Percentiles rank a stretch among this genome's conserved stretches.
Evolutionary conservation across 2,797 vertebrate species (phyloP).

Genomic region (Sebastes oblongus): DNA sequence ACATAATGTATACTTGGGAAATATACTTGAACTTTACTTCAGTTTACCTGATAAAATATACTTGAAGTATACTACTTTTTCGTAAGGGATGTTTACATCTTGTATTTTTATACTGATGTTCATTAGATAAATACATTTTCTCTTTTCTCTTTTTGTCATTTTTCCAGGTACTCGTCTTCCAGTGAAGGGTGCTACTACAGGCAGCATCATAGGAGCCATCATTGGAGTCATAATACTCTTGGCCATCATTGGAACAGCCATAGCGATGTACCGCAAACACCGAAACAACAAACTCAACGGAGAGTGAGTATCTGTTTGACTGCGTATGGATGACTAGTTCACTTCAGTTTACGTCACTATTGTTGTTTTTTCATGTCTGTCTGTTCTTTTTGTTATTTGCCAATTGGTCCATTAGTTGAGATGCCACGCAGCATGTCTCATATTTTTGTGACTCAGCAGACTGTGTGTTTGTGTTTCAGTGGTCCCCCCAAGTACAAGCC

Average conservation of each 20-base stretch:
- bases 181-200: constrained; percentile 62
- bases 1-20: too few species aligned
- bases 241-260: constrained; percentile 73
- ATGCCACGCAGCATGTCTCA: not conserved
- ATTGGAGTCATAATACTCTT: constrained; percentile 77
- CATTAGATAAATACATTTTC: too few species aligned
- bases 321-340: not conserved
- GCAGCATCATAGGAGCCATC: constrained; percentile 78
- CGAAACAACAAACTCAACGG: constrained; percentile 35
- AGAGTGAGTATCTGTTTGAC: constrained; percentile 75
- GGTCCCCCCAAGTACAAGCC: constrained; percentile 83
- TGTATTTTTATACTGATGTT: too few species aligned
- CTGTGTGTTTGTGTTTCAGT: constrained; percentile 62
- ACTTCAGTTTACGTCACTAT: constrained; percentile 2
- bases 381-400: not conserved
- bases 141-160: not conserved
- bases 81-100: too few species aligned
- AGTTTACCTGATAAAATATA: too few species aligned
- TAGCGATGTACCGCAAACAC: constrained; percentile 73
- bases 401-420: constrained; percentile 11
- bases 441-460: constrained; percentile 12
- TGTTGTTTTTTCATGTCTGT: not conserved
- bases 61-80: too few species aligned
- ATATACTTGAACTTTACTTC: too few species aligned
- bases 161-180: constrained; percentile 60